These are phyloP conservation scores for Cisticola juncidis DNA, from an alignment of 2,113 vertebrate genomes.

Conservation along the genomic window DNA sequence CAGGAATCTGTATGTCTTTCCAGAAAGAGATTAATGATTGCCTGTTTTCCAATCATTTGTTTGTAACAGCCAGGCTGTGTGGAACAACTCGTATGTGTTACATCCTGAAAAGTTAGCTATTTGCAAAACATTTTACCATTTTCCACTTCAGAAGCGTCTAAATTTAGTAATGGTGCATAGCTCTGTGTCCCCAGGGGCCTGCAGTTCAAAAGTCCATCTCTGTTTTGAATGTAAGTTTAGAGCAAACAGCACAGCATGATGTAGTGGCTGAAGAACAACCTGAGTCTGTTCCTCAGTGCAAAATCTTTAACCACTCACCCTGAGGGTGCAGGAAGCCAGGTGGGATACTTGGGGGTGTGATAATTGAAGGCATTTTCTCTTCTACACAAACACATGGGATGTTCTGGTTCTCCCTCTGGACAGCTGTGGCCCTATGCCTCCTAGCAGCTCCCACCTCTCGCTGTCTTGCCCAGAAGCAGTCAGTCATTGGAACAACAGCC, in stretches of 20 bases:
- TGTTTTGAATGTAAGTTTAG: slow-evolving; percentile 41
- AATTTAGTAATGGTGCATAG: slow-evolving; percentile 57
- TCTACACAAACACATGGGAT: background rate
- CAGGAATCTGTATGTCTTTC: background rate
- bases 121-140: slow-evolving; percentile 49
- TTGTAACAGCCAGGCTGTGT: background rate
- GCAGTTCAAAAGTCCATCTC: slow-evolving; percentile 56
- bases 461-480: background rate
- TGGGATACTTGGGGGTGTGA: rapidly evolving
- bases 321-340: background rate
- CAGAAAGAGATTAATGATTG: background rate
- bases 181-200: background rate
- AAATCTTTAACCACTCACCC: background rate
- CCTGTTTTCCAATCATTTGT: background rate
- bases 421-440: background rate
- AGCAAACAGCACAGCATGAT: background rate
- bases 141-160: slow-evolving; percentile 37
- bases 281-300: background rate
- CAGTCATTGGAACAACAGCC: background rate
- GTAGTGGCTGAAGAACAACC: background rate
- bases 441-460: background rate
- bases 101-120: slow-evolving; percentile 29
- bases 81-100: background rate
- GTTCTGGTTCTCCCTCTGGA: background rate
- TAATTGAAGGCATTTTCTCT: background rate